Base-by-base conservation (phyloP, 2,888 invertebrate genomes). In the Hirtodrosophila histrioides region DNA sequence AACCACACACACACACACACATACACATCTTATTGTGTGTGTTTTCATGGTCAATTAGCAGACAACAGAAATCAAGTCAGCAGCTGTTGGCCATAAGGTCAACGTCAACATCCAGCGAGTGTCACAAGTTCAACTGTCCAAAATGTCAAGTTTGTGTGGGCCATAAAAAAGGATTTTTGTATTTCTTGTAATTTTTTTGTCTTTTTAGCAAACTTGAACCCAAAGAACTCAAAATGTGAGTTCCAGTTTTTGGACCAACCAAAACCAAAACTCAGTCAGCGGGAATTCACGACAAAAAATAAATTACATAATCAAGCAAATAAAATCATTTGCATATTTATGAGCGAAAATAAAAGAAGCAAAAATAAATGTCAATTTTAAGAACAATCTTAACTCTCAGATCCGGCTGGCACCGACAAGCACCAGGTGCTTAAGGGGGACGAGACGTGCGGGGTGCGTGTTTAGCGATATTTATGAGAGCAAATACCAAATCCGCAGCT, bases 401-500 rank as follows among this genome's bases (percentile, higher is more conserved):
- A 89, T 88, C 88, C 88, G 89, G 88, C 84, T 89, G 89, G 89
- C 84, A 89, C 88, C 67, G 76, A 72, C 89, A 75, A 88, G 84
- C 89, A 89, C 89, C 60, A 66, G 50, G 24, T n/a, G 53, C 43
- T 49, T 37, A 48, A 12, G 24, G 35, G 24, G 23, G 44, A 36
- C n/a, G 23, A 4, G n/a, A 39, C 17, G 36, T 23, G 56, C 6
- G 31, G 56, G 7, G 31, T 11, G 45, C 41, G 48, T 40, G 41
- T 50, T 71, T 55, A 58, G 45, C 24, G 40, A 62, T 67, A 75
- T 80, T 62, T 69, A 73, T 68, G 57, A 63, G 62, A 58, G 50
- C 67, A 57, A 43, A 57, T 51, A 40, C 40, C 29, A 31, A 53
- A 43, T 54, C 44, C 29, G 39, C 41, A 27, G 45, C 60, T 65